These are phyloP conservation scores for Tenthredo livida DNA, from an alignment of 2,888 invertebrate species.

Conservation along the genomic window DNA sequence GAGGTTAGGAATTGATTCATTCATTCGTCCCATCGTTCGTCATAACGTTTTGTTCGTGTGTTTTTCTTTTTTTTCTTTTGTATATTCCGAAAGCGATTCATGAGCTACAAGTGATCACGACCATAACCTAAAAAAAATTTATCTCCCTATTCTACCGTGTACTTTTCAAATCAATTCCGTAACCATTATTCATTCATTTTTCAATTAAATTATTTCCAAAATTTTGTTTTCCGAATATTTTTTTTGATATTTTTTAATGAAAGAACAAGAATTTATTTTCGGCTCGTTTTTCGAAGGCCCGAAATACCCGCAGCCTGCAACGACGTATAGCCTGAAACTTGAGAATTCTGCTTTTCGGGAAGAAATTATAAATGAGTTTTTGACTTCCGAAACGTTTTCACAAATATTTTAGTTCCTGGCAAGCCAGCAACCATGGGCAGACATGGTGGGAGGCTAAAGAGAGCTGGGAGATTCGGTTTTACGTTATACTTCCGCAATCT, in stretches of 20 bases:
- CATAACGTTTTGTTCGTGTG: neutral
- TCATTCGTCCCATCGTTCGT: neutral
- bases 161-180: too few relatives aligned
- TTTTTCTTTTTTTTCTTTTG: neutral
- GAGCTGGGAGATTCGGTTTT: neutral
- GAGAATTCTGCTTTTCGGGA: neutral
- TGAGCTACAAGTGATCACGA: neutral
- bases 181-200: too few relatives aligned
- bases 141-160: too few relatives aligned
- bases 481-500: constrained; percentile 30
- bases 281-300: too few relatives aligned
- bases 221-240: too few relatives aligned
- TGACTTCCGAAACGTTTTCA: constrained; percentile 5
- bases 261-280: neutral
- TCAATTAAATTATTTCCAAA: too few relatives aligned
- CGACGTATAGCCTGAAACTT: neutral
- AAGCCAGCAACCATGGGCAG: neutral
- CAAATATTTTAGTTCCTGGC: constrained; percentile 32
- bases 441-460: neutral
- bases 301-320: too few relatives aligned
- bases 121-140: constrained; percentile 6
- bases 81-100: neutral
- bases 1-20: neutral
- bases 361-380: constrained; percentile 32
- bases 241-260: neutral